Evolutionary conservation across 2,113 vertebrate species (phyloP), one percentile per base, ranked within the genome.

Genomic region (Paramisgurnus dabryanus): DNA sequence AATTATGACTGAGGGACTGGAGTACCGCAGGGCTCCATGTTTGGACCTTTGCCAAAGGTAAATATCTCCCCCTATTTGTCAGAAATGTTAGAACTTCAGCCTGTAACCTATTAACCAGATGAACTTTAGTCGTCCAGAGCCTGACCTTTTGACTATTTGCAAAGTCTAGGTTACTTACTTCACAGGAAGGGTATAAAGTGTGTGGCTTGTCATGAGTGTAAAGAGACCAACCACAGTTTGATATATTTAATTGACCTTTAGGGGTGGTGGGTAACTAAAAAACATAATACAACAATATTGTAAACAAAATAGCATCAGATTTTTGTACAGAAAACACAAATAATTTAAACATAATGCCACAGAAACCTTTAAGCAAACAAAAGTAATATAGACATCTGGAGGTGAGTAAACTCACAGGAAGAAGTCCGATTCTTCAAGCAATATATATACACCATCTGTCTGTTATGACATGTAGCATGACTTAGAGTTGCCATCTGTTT

Each of bases 21-120:
- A 34, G 40, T 72, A 13, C 45, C 17, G 69, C 15, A 18, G 10
- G 34, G 15, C 69, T 58, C 50, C 50, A 58, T 8, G 40, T 60
- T 57, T 60, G 71, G 40, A 60, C 40, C 71, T 27, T 12, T 61
- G 71, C 55, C 71, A 74, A 53, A 39, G 27, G 47, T 22, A 55
- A 27, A 72, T 13, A 58, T 39, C 69, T 58, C 39, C 69, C 69
- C 17, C 53, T 72, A 41, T 72, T 3, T 72, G 69, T n/a, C 34
- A 13, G 53, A 22, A 22, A 7, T 27, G n/a, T 61, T 43, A 61
- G 13, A 4, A 40, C 55, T 61, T 17, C 18, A 22, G 71, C 43
- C 39, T 74, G 55, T 73, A 22, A 60, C 43, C 71, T 5, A 74
- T 61, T 74, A 61, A 27, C 40, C 55, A 45, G 68, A 40, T 27